phyloP scores from a whole-genome alignment of 2,888 invertebrate genomes.

The Eilema griseolum region DNA sequence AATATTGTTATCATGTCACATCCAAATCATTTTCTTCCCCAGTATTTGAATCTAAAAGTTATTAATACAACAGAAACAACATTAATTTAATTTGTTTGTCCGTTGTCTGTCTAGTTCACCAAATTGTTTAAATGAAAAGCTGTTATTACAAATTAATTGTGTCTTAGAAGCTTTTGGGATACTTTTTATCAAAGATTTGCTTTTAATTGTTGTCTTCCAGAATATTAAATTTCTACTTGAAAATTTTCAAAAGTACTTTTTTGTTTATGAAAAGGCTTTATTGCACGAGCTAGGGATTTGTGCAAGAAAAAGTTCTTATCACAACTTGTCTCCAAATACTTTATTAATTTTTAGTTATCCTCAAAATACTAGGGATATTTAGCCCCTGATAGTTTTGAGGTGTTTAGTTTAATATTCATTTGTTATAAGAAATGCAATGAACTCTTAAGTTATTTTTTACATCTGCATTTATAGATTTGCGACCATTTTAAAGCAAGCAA shows the following conservation, averaged over 20 bases:
- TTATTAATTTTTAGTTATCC: too few relatives aligned
- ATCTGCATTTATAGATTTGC: too few relatives aligned
- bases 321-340: too few relatives aligned
- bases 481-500: too few relatives aligned
- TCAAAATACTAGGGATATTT: too few relatives aligned
- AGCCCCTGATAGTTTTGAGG: too few relatives aligned
- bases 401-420: too few relatives aligned
- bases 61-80: constrained; percentile 2
- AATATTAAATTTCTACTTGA: not conserved
- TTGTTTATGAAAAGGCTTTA: not conserved
- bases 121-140: constrained; percentile 25
- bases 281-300: not conserved
- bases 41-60: not conserved
- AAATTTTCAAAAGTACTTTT: not conserved
- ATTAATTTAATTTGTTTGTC: constrained; percentile 8
- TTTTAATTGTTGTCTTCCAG: not conserved
- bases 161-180: constrained; percentile 14
- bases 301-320: too few relatives aligned
- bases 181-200: not conserved
- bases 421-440: too few relatives aligned
- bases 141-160: constrained; percentile 29
- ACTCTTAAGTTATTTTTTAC: too few relatives aligned
- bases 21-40: not conserved
- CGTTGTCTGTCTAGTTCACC: constrained; percentile 12
- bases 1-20: too few relatives aligned